Evolutionary conservation across 2,888 invertebrate genomes (phyloP).

Genomic region (Atrina japonica): DNA sequence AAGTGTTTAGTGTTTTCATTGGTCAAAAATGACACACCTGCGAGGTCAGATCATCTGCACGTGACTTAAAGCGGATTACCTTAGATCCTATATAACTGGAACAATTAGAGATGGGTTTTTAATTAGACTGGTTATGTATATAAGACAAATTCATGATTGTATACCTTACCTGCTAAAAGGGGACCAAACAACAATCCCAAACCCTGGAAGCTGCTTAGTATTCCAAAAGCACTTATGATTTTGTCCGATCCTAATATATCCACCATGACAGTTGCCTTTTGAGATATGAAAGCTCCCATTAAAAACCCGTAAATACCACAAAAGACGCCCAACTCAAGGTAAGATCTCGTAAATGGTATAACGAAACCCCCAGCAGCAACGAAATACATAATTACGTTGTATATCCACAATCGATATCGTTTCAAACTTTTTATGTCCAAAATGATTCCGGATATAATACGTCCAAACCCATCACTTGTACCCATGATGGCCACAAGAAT

Average conservation of each 20-base stretch:
- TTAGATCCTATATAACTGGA: no score
- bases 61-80: no score
- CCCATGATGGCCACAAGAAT: conserved; percentile 65
- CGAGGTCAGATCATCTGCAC: no score
- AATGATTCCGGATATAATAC: conserved; percentile 61
- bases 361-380: conserved; percentile 56
- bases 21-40: no score
- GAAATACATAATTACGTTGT: conserved; percentile 64
- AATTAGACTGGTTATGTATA: no score
- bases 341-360: conserved; percentile 55
- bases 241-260: conserved; percentile 70
- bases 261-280: conserved; percentile 72
- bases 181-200: conserved; percentile 70
- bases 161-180: conserved; percentile 69
- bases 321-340: conserved; percentile 51
- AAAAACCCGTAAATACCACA: conserved; percentile 64
- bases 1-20: no score
- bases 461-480: conserved; percentile 58
- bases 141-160: no score
- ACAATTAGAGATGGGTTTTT: no score
- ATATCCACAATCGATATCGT: conserved; percentile 59
- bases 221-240: conserved; percentile 68
- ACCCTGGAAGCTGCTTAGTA: conserved; percentile 69
- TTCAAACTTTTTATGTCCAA: conserved; percentile 60
- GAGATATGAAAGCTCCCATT: conserved; percentile 68